A percentile compares a stretch with the other conserved stretches of the same genome.
These are phyloP conservation scores for Exephanes ischioxanthus DNA, from an alignment of 2,888 invertebrate genomes.

Conservation along the genomic window DNA sequence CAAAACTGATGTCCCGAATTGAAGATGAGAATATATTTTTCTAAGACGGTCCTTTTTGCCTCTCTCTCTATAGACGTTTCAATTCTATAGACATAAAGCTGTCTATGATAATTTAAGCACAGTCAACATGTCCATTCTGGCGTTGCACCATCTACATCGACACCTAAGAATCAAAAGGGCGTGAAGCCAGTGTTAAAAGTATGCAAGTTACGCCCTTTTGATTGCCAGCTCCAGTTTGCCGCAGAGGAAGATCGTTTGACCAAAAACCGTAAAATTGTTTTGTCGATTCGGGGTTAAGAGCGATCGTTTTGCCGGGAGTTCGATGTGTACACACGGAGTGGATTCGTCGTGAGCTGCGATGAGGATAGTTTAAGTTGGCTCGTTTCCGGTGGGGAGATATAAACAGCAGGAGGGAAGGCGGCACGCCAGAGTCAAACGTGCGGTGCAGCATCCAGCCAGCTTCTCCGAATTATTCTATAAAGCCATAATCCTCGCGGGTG, in stretches of 20 bases:
- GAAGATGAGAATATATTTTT: too few species aligned
- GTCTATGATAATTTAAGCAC: too few species aligned
- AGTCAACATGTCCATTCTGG: too few species aligned
- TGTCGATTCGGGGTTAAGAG: neutral
- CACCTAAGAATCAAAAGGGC: too few species aligned
- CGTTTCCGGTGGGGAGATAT: neutral
- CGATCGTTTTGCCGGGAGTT: neutral
- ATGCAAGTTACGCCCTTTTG: too few species aligned
- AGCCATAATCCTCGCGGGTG: constrained; percentile 49
- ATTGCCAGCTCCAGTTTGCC: neutral
- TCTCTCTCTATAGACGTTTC: too few species aligned
- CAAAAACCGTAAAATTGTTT: neutral
- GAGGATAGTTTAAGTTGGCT: constrained; percentile 12
- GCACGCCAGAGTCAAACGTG: neutral
- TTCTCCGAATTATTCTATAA: constrained; percentile 61
- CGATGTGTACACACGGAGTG: neutral
- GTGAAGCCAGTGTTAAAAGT: too few species aligned
- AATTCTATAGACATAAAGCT: too few species aligned
- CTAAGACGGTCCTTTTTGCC: too few species aligned
- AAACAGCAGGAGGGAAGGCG: neutral
- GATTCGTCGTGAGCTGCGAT: neutral
- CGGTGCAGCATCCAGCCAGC: constrained; percentile 22
- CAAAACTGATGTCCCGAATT: too few species aligned
- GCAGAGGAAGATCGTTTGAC: neutral
- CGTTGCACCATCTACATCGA: too few species aligned